Conservation (phyloP, 2,888 invertebrate genomes). For the Noctua comes region DNA sequence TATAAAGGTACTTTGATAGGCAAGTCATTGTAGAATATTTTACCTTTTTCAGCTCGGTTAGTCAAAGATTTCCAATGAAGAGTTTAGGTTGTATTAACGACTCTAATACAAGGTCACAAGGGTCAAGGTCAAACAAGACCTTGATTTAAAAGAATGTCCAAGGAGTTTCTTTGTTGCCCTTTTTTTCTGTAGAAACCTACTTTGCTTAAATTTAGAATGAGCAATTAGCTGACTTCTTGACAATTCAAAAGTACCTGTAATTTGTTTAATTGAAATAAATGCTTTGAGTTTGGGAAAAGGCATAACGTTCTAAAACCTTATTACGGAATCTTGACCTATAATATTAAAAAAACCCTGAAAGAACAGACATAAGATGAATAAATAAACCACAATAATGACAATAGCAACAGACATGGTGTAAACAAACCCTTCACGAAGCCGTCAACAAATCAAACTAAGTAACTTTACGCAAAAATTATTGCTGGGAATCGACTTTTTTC, state of each 20-base stretch:
- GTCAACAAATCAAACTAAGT: too few species aligned
- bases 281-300: background rate
- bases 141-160: background rate
- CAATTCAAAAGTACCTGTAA: background rate
- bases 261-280: slow-evolving; percentile 6
- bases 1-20: slow-evolving; percentile 5
- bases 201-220: background rate
- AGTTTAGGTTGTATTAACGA: background rate
- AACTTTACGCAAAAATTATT: too few species aligned
- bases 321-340: background rate
- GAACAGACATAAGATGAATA: background rate
- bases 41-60: background rate
- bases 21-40: background rate
- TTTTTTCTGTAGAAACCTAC: background rate
- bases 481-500: too few species aligned
- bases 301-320: background rate
- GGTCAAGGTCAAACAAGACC: background rate
- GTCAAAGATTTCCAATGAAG: background rate
- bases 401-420: too few species aligned
- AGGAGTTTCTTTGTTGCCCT: slow-evolving; percentile 4
- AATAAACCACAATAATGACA: background rate
- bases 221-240: background rate
- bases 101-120: background rate
- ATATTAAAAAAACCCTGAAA: background rate
- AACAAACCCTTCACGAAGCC: too few species aligned